phyloP scores from a whole-genome alignment of 2,113 vertebrate species.

The Martes martes region DNA sequence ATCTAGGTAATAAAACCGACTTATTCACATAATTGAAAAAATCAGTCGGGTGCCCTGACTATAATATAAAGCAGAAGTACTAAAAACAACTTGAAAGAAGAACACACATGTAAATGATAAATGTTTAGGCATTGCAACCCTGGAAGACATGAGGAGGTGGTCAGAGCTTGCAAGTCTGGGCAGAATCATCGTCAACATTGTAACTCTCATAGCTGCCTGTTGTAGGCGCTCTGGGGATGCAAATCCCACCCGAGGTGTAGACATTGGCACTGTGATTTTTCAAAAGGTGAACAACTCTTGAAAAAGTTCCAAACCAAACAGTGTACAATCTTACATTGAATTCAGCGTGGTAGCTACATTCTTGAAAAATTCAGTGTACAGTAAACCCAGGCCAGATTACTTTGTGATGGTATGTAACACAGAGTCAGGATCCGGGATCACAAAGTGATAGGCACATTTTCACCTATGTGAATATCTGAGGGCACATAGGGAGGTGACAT shows the following conservation, averaged over 20 bases:
- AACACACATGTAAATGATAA: not conserved
- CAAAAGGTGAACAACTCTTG: slow-evolving; percentile 18
- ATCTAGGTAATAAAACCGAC: not conserved
- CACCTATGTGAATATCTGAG: not conserved
- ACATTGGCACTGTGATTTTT: not conserved
- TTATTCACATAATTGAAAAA: not conserved
- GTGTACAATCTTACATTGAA: not conserved
- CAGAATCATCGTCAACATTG: fast-evolving
- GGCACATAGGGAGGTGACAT: not conserved
- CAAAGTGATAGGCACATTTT: not conserved
- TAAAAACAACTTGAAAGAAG: not conserved
- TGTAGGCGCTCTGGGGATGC: not conserved
- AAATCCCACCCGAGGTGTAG: not conserved
- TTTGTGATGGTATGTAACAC: not conserved
- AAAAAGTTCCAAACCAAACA: not conserved
- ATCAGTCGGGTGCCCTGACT: not conserved
- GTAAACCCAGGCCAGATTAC: not conserved
- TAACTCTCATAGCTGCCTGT: not conserved
- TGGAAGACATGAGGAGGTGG: not conserved
- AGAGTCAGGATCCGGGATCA: not conserved
- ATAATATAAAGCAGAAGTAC: not conserved
- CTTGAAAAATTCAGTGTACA: not conserved
- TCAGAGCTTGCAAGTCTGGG: not conserved
- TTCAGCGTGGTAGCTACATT: not conserved
- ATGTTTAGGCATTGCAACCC: not conserved